Base-by-base conservation (phyloP, 2,797 vertebrate species). In the Acridotheres tristis region DNA sequence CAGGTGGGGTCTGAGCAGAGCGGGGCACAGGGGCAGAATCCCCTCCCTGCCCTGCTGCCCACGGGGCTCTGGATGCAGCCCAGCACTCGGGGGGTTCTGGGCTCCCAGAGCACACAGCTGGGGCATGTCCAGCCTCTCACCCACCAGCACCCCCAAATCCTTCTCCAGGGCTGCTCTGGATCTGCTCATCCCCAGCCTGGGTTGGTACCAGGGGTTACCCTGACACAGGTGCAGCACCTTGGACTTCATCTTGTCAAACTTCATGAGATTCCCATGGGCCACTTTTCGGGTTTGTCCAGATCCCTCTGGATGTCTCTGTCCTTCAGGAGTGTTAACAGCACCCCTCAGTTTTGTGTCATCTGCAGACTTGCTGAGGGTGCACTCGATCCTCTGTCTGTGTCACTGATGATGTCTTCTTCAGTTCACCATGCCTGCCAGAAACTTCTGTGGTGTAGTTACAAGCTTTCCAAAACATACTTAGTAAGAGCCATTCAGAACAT, bases 151-250 rank as follows among this genome's bases (percentile, higher is more conserved):
- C 23, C 27, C 13, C 45, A 34, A 7, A 3, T 8, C 40, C 83
- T 77, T 62, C 40, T 40, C 25, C 47, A 66, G 43, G 69, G 61
- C 53, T 74, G 69, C 69, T 66, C 71, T 66, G 47, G 15, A 0
- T 23, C 82, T 59, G n/a, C 1, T 11, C 69, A 29, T 19, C 0
- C 23, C 48, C 65, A 62, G 55, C 30, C 55, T 69, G 63, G 26
- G 11, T 1, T n/a, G 23, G 2, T 18, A 6, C 27, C 0, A 38
- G 3, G 34, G 16, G 2, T 0, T 69, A 32, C 11, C 4, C 63
- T 0, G 0, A 21, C 2, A 13, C 55, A 38, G 15, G 8, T 30
- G 18, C 26, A 67, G 54, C 30, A 61, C 0, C 47, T 58, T 40
- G 68, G 17, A 54, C 3, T 48, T 32, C 9, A 2, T 34, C 21